Conservation (phyloP, 2,797 vertebrate species). For the Argentina silus region DNA sequence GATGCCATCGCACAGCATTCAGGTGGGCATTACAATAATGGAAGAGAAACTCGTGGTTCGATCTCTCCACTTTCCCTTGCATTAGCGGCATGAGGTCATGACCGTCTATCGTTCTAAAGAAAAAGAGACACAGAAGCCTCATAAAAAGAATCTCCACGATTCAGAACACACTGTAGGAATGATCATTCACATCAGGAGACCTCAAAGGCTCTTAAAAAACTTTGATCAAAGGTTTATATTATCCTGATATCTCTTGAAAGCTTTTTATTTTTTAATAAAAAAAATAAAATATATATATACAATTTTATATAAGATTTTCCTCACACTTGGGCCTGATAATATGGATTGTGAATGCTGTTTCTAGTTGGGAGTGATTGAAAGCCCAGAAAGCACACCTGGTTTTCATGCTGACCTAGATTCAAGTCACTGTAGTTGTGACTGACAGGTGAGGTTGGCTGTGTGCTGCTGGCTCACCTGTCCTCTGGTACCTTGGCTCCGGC, state of each 20-base stretch:
- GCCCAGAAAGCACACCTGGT: background rate
- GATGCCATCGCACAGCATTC: slow-evolving; percentile 88
- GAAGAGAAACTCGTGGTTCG: slow-evolving; percentile 89
- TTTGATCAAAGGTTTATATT: slow-evolving; percentile 7
- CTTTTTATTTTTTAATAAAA: background rate
- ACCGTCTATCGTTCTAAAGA: slow-evolving; percentile 85
- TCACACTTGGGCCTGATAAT: background rate
- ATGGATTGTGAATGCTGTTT: slow-evolving; percentile 5
- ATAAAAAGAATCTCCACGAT: background rate
- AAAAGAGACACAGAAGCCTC: background rate
- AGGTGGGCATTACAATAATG: slow-evolving; percentile 89
- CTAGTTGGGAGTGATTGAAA: background rate
- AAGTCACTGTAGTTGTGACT: slow-evolving; percentile 23
- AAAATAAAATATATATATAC: background rate
- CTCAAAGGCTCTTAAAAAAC: slow-evolving; percentile 1
- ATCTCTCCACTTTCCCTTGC: slow-evolving; percentile 65
- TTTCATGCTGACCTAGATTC: slow-evolving; percentile 41
- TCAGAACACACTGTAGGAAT: background rate
- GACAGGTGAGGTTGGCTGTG: background rate
- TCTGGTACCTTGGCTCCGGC: slow-evolving; percentile 69
- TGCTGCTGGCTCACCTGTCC: slow-evolving; percentile 78
- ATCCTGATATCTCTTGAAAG: background rate
- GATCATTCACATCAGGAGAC: background rate
- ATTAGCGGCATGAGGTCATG: slow-evolving; percentile 87
- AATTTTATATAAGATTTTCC: background rate